Conservation (phyloP, 2,113 vertebrate genomes). For the Chunga burmeisteri region DNA sequence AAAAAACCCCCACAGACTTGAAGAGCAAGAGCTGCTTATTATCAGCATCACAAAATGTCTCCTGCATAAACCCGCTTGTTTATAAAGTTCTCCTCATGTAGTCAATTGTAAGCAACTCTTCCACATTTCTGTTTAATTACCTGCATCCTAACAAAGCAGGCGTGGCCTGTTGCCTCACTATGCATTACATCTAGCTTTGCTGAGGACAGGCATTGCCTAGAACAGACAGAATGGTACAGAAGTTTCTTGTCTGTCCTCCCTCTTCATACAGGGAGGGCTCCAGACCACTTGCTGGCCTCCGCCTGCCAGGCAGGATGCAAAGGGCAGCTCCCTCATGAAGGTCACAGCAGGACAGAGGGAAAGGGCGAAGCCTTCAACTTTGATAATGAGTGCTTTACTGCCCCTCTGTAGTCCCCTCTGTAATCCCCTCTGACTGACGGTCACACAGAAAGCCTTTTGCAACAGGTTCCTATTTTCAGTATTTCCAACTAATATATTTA, state of each 20-base stretch:
- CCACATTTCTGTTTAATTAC: background rate
- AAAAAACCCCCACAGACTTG: background rate
- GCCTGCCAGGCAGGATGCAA: background rate
- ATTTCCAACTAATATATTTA: conserved; percentile 11
- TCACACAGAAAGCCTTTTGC: background rate
- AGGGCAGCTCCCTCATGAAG: background rate
- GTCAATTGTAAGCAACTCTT: background rate
- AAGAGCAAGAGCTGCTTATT: background rate
- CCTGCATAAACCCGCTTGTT: background rate
- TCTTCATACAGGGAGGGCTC: no score
- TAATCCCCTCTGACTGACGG: background rate
- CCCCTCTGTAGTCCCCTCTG: background rate
- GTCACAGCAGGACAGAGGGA: background rate
- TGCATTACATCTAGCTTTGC: background rate
- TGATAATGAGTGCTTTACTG: background rate
- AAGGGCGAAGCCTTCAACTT: background rate
- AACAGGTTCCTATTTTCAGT: conserved; percentile 8
- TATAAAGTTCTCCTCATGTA: background rate
- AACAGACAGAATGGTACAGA: background rate
- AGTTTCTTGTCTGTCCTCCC: background rate
- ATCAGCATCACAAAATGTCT: background rate
- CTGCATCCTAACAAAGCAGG: background rate
- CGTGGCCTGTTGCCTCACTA: background rate
- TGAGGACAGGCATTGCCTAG: background rate
- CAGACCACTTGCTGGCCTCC: background rate